phyloP scores from a whole-genome alignment of 2,797 vertebrate species.

The Thalassophryne amazonica region DNA sequence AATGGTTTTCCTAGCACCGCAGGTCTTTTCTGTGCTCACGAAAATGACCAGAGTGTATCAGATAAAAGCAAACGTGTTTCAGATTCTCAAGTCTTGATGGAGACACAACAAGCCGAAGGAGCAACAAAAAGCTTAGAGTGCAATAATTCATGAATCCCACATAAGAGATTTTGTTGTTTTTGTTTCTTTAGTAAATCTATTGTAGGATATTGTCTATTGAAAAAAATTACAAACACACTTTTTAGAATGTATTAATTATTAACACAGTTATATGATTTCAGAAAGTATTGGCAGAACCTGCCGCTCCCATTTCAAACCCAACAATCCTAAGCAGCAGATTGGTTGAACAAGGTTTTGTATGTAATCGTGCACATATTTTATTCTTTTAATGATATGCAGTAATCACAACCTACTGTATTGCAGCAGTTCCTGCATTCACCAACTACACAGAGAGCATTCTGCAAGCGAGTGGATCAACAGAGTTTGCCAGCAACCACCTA shows the following conservation, averaged over 20 bases:
- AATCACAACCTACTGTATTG: constrained; percentile 40
- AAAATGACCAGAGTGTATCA: constrained; percentile 57
- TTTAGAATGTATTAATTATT: constrained; percentile 50
- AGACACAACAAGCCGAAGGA: constrained; percentile 39
- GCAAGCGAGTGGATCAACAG: constrained; percentile 49
- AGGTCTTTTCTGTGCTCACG: constrained; percentile 64
- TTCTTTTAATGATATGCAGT: constrained; percentile 72
- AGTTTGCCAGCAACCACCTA: constrained; percentile 31
- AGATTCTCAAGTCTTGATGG: constrained; percentile 39
- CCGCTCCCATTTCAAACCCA: constrained; percentile 24
- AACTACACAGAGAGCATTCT: constrained; percentile 43
- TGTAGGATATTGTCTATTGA: not conserved
- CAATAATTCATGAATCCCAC: no score
- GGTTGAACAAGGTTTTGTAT: constrained; percentile 65
- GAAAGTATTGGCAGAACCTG: constrained; percentile 46
- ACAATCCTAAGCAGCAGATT: constrained; percentile 60
- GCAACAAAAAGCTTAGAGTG: no score
- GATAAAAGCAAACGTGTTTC: constrained; percentile 63
- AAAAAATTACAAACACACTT: constrained; percentile 30
- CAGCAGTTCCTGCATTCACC: constrained; percentile 49
- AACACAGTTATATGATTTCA: constrained; percentile 51
- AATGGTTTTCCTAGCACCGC: constrained; percentile 67
- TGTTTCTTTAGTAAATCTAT: not conserved
- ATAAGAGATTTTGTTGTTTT: no score
- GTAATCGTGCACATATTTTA: constrained; percentile 69